A percentile compares a stretch with the other conserved stretches of the same genome.
phyloP scores from a whole-genome alignment of 1,140 invertebrate species.

The Drosophila rufa region DNA sequence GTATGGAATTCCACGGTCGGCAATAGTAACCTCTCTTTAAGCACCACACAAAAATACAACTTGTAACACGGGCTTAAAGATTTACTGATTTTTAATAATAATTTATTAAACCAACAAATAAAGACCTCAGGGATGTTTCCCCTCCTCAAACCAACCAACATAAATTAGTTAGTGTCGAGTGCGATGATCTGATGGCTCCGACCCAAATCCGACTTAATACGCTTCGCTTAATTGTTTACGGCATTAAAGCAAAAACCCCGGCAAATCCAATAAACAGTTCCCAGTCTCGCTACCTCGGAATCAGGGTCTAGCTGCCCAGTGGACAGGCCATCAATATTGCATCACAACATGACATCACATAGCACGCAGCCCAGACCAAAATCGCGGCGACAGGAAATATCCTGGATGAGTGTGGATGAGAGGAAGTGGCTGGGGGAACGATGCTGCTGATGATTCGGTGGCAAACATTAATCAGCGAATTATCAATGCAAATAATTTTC shows the following conservation, averaged over 20 bases:
- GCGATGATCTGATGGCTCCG: conserved; percentile 28
- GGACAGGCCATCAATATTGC: conserved; percentile 72
- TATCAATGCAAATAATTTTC: conserved; percentile 84
- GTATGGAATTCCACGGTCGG: too few species aligned
- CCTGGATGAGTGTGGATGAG: conserved; percentile 1
- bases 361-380: conserved; percentile 63
- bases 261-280: conserved; percentile 75
- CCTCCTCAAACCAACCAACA: conserved; percentile 7
- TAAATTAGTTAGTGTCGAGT: conserved; percentile 71
- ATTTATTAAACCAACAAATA: neutral
- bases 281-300: conserved; percentile 17
- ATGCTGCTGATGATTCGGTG: conserved; percentile 46
- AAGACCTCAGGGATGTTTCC: neutral
- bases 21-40: neutral
- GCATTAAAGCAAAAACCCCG: conserved; percentile 80
- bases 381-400: conserved; percentile 63
- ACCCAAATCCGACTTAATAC: conserved; percentile 78
- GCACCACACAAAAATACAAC: neutral
- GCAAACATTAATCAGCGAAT: conserved; percentile 84
- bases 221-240: conserved; percentile 82
- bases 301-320: conserved; percentile 16
- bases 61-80: conserved; percentile 3
- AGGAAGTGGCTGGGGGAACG: neutral
- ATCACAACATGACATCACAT: conserved; percentile 57
- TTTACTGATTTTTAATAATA: neutral